Evolutionary conservation across 2,888 invertebrate species (phyloP), one percentile per base, ranked within the genome.

Genomic region (Marronus borbonicus): DNA sequence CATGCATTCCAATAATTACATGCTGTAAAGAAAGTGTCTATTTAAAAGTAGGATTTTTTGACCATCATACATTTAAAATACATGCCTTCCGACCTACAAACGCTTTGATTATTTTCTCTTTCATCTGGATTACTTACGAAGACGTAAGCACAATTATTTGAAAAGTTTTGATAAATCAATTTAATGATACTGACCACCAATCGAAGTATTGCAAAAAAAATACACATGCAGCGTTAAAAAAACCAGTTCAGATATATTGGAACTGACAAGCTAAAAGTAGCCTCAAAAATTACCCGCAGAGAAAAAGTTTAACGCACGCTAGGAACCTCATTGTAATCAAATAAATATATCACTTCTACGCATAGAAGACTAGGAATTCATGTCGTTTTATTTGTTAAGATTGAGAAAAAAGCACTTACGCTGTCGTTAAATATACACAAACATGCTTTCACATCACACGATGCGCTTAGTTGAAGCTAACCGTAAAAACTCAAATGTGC

Each of bases 401-500:
- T 24, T 24, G 14, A 64, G 12, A 31, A 65, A 39, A 36, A 39
- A 65, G 12, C 20, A 4, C 39, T 39, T 24, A n/a, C 31, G n/a
- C 5, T 66, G 10, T 44, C 65, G 65, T 66, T 66, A 65, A 3
- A n/a, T 36, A 36, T 17, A 17, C 14, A 39, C 65, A 36, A 65
- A 36, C 17, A 44, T 39, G 65, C 65, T 66, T 66, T 66, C 65
- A 66, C 65, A 66, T 44, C 44, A 12, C 0, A 44, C 44, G 12
- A 44, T 8, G 12, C 44, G 65, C 39, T 20, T 66, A 66, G 8
- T n/a, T 8, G 24, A 66, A 44, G 2, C 39, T 7, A 44, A 1
- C 20, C 65, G 65, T 66, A 44, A 66, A 44, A 66, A 44, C 1
- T 66, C 24, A 10, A 2, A 17, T 44, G 39, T 10, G 39, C 39